Percentiles rank a stretch among this genome's conserved stretches.
phyloP scores from a whole-genome alignment of 2,113 vertebrate genomes.

The pig (Sus scrofa) region DNA sequence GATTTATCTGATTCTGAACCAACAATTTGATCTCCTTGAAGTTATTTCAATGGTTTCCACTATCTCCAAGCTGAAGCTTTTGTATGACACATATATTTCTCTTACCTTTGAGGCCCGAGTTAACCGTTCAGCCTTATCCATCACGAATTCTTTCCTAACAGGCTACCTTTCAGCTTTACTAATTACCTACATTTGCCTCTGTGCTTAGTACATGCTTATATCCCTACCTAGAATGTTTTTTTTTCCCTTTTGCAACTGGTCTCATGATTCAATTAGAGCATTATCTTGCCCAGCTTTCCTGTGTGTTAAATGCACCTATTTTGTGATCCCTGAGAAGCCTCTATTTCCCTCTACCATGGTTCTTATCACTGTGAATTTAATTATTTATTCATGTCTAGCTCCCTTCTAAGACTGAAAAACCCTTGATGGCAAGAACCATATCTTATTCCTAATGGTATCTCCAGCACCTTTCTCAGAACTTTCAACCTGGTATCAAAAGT shows the following conservation, averaged over 20 bases:
- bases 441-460: neutral
- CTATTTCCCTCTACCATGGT: neutral
- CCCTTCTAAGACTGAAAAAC: neutral
- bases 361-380: neutral
- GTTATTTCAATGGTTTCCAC: neutral
- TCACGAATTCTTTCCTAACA: neutral
- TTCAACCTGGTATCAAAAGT: constrained; percentile 9
- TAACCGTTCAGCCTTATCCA: neutral
- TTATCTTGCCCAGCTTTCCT: neutral
- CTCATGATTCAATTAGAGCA: neutral
- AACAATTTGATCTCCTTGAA: neutral
- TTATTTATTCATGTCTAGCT: neutral
- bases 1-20: constrained; percentile 37
- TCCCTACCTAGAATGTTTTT: neutral
- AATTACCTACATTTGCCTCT: neutral
- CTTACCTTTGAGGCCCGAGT: neutral
- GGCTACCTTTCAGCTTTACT: neutral
- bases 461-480: neutral
- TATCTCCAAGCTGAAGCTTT: constrained; percentile 20
- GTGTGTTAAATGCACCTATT: neutral
- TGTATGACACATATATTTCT: neutral
- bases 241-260: neutral
- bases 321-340: neutral
- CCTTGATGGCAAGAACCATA: neutral
- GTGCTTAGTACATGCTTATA: neutral